Evolutionary conservation across 1,140 invertebrate species (phyloP), one percentile per base, ranked within the genome.

Genomic region (Monomorium pharaonis): DNA sequence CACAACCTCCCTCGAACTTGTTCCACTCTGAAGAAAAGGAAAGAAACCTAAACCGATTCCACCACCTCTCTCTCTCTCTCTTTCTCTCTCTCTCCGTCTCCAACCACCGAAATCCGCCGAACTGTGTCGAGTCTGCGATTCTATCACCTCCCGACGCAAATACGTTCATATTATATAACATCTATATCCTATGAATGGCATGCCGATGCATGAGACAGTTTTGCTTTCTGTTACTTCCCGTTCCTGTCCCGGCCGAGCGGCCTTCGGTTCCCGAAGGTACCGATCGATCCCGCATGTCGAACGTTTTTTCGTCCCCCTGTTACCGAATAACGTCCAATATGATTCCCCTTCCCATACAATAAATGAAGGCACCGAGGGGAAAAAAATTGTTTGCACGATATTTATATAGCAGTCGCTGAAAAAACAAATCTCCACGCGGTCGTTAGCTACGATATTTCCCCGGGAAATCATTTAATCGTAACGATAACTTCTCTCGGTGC

Each of bases 121-220:
- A 85, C 92, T 88, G 54, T 83, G 94, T 91, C 92, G 94, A 94
- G 94, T 95, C 94, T 95, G 93, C 93, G 78, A 83, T n/a, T n/a
- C n/a, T 42, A 72, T 80, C 85, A 85, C n/a, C 74, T 62, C 84
- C 62, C 27, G 27, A 51, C 51, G 30, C 27, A 49, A 81, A 74
- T 67, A 51, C 33, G 12, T 62, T 65, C 21, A 85, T 63, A 62
- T 86, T 76, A 58, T 58, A 81, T 74, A n/a, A n/a, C 78, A 72
- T 81, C 72, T 80, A 60, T 69, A 86, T 89, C 92, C 84, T 54
- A 91, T 92, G 94, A 94, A 95, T 94, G 94, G 94, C 94, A 95
- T 94, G 94, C 91, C 90, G 94, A 94, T 95, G 94, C 94, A 95
- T 80, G 94, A 92, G 88, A 90, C 87, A 91, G 63, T 91, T 93